phyloP scores from a whole-genome alignment of 2,888 invertebrate species.

The Heliconius ethilla region DNA sequence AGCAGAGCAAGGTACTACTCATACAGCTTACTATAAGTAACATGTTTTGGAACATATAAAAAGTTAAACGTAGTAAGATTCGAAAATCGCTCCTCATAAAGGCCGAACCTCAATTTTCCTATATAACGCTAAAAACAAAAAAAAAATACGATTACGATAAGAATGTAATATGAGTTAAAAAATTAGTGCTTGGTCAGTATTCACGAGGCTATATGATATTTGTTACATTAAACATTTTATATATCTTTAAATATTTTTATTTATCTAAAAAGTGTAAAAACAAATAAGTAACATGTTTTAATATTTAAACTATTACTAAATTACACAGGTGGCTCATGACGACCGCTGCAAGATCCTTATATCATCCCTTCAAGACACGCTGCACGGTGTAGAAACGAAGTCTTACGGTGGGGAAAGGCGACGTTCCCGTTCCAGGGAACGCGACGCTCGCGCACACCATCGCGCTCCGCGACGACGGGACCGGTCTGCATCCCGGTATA shows the following conservation, averaged over 20 bases:
- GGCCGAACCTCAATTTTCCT: too few relatives aligned
- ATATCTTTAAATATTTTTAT: background rate
- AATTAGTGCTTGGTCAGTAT: too few relatives aligned
- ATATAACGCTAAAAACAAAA: too few relatives aligned
- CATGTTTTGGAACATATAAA: too few relatives aligned
- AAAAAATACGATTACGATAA: too few relatives aligned
- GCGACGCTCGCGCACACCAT: conserved; percentile 65
- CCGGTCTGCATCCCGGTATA: conserved; percentile 69
- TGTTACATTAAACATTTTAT: too few relatives aligned
- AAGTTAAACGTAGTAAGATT: too few relatives aligned
- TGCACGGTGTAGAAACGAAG: conserved; percentile 98
- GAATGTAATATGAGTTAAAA: too few relatives aligned
- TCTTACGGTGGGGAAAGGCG: conserved; percentile 89
- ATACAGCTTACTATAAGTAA: too few relatives aligned
- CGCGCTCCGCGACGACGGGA: conserved; percentile 72
- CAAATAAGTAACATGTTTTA: background rate
- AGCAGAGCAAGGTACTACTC: conserved; percentile 91
- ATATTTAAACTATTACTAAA: background rate
- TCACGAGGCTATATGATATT: too few relatives aligned
- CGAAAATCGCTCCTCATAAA: too few relatives aligned
- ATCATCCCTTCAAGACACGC: conserved; percentile 96
- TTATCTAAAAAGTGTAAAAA: background rate
- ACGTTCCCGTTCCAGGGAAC: conserved; percentile 75
- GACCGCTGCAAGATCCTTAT: conserved; percentile 99
- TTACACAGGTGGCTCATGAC: conserved; percentile 89